Evolutionary conservation across 1,140 invertebrate species (phyloP), one percentile per base, ranked within the genome.

Genomic region (Caenorhabditis inopinata): DNA sequence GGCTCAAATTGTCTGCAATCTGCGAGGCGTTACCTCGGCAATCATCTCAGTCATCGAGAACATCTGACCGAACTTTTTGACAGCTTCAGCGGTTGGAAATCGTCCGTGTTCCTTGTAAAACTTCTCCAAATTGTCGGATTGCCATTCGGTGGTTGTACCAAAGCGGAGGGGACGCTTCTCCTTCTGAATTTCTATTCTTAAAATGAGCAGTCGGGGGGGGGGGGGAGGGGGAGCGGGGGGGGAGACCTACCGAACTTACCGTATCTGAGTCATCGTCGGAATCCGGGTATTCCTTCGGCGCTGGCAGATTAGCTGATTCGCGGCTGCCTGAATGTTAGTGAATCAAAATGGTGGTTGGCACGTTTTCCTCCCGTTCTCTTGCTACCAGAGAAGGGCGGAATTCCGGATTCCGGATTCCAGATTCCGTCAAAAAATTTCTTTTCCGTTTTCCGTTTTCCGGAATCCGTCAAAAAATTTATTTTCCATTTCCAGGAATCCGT

Each of bases 1-100:
- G n/a, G n/a, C n/a, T n/a, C n/a, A n/a, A n/a, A n/a, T n/a, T n/a
- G n/a, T n/a, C n/a, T n/a, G n/a, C n/a, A n/a, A n/a, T n/a, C n/a
- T n/a, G n/a, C n/a, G n/a, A n/a, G n/a, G n/a, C n/a, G n/a, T n/a
- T 42, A 68, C 58, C 58, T 68, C 58, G 2, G 58, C 58, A 42
- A 68, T 68, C 32, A 68, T 21, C 25, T 68, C 58, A 27, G 58
- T 68, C 58, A 68, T 68, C 12, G 58, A 68, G 21, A 38, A 68
- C 58, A 68, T 68, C 23, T 68, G 58, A 1, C 58, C 58, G n/a
- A 68, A 68, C n/a, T 68, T 68, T 32, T 68, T 68, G n/a, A 68
- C 58, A 21, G 58, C 58, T 16, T 68, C 58, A 18, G 58, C 58
- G 1, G 29, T 16, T 21, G 58, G 58, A 21, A 68, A 68, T 21